These are phyloP conservation scores for Nasonovia ribisnigri DNA, from an alignment of 2,888 invertebrate species.

Conservation along the genomic window DNA sequence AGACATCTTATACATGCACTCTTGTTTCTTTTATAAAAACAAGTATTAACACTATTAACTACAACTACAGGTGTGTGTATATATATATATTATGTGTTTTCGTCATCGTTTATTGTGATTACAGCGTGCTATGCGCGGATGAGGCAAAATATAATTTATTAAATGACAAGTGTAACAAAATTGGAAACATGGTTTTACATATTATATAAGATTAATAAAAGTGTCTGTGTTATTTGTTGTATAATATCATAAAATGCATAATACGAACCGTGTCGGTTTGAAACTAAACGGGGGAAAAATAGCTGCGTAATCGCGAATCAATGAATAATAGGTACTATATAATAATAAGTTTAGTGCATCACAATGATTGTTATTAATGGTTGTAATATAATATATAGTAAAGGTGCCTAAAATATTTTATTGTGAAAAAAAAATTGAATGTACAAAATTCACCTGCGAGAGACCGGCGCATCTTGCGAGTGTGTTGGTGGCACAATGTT, in stretches of 20 bases:
- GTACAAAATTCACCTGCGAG: constrained; percentile 2
- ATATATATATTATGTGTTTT: neutral
- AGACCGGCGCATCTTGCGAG: neutral
- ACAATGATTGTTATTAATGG: constrained; percentile 24
- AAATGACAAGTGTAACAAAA: constrained; percentile 6
- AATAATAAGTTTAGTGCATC: constrained; percentile 6
- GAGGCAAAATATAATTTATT: neutral
- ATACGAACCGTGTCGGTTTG: neutral
- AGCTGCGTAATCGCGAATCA: constrained; percentile 40
- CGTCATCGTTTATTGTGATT: neutral
- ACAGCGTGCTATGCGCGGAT: neutral
- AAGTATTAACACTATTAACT: neutral
- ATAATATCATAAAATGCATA: neutral
- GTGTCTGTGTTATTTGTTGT: neutral
- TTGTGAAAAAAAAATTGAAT: constrained; percentile 1
- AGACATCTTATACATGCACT: neutral
- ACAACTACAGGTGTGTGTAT: no score
- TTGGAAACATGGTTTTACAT: neutral
- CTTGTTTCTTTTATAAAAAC: neutral
- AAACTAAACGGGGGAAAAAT: constrained; percentile 16
- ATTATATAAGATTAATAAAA: neutral
- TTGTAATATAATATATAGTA: neutral
- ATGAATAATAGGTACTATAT: neutral
- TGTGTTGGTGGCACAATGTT: neutral
- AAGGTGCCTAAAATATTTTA: neutral